Evolutionary conservation across 2,113 vertebrate species (phyloP).

Genomic region (sheep (Ovis aries)): ARS-UI_Ramb_v3.0 NC_056060.1:11154001-11154500

Average conservation of each 20-base stretch:
- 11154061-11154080: neutral
- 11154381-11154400: neutral
- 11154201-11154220: neutral
- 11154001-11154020: neutral
- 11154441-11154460: neutral
- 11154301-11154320: neutral
- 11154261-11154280: neutral
- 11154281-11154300: neutral
- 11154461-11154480: neutral
- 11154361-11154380: neutral
- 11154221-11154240: neutral
- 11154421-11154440: neutral
- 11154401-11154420: neutral
- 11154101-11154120: neutral
- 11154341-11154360: neutral
- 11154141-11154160: neutral
- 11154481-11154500: neutral
- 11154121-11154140: neutral
- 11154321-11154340: neutral
- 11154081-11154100: neutral
- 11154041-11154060: too few species aligned
- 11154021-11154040: neutral
- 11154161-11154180: conserved; percentile 6
- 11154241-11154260: neutral
- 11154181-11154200: neutral